These are phyloP conservation scores for Rotaria socialis DNA, from an alignment of 2,888 invertebrate genomes.

Conservation along the genomic window DNA sequence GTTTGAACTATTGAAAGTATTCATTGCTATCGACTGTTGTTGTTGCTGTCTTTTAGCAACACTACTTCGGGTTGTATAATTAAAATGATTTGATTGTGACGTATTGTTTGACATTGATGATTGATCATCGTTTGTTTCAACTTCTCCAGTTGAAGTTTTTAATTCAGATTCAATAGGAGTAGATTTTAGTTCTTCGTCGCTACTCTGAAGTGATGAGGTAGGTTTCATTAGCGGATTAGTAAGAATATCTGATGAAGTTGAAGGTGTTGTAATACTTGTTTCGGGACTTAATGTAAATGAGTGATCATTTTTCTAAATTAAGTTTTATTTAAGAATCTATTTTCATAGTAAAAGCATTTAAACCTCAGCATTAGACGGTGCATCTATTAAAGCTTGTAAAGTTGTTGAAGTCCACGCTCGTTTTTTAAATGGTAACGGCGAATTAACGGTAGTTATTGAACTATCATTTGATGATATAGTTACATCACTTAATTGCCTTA, in stretches of 20 bases:
- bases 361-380: neutral
- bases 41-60: neutral
- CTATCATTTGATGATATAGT: neutral
- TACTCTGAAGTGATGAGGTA: neutral
- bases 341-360: neutral
- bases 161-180: neutral
- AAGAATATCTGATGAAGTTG: neutral
- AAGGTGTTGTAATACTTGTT: neutral
- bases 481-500: neutral
- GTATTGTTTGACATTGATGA: neutral
- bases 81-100: constrained; percentile 14
- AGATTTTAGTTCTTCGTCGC: neutral
- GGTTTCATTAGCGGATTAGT: neutral
- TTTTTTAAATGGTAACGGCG: constrained; percentile 36
- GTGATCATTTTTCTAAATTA: neutral
- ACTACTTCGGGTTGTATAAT: neutral
- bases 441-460: neutral
- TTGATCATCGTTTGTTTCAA: neutral
- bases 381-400: constrained; percentile 1
- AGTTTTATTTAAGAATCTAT: neutral
- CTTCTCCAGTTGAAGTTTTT: neutral
- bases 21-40: neutral
- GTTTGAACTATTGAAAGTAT: neutral
- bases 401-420: constrained; percentile 1
- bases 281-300: neutral